A percentile compares a stretch with the other conserved stretches of the same genome.
Conservation (phyloP, 2,888 invertebrate species). For the Morinoia aosen region DNA sequence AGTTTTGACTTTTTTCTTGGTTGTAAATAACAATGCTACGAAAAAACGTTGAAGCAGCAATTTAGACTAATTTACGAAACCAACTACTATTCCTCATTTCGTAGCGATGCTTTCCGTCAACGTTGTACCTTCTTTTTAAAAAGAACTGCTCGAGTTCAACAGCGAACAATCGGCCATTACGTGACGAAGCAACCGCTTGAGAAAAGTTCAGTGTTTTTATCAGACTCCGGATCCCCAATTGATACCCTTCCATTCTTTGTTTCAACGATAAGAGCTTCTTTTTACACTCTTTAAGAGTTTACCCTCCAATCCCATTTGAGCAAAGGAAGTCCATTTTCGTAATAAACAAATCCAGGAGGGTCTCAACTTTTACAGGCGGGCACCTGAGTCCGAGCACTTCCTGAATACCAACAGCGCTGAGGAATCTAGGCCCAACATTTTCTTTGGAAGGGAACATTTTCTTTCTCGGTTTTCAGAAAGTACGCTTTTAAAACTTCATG, state of each 20-base stretch:
- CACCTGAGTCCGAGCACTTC: background rate
- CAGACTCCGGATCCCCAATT: background rate
- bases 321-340: background rate
- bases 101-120: no score
- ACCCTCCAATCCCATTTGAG: background rate
- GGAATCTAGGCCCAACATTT: background rate
- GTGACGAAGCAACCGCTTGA: background rate
- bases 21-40: no score
- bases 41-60: no score
- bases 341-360: background rate
- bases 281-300: background rate
- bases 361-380: background rate
- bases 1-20: no score
- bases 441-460: background rate
- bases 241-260: background rate
- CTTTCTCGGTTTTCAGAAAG: background rate
- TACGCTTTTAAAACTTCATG: background rate
- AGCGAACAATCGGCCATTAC: no score
- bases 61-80: no score
- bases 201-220: background rate
- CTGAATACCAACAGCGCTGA: background rate
- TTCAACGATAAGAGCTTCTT: background rate
- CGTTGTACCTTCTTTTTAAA: no score
- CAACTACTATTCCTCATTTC: no score
- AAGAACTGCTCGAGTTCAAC: background rate